These are phyloP conservation scores for Sylvilagus floridanus DNA, from an alignment of 2,797 vertebrate species.

Conservation along the genomic window DNA sequence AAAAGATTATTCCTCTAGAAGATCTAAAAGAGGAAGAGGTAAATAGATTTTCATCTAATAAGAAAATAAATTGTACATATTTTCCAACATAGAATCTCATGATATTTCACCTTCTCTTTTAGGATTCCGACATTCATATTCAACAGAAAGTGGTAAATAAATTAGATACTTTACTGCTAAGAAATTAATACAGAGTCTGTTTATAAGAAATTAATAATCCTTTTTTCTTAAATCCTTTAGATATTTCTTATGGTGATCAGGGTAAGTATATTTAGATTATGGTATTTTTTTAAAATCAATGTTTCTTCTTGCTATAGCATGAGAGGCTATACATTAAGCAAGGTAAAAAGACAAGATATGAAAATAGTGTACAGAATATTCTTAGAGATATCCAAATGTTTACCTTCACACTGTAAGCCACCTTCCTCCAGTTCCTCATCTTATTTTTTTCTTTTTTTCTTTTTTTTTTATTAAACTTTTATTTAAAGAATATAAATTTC, in stretches of 20 bases:
- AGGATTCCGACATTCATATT: slow-evolving; percentile 47
- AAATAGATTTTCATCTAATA: slow-evolving; percentile 13
- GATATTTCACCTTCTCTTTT: slow-evolving; percentile 53
- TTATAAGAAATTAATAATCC: slow-evolving; percentile 61
- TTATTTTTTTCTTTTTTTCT: too few species aligned
- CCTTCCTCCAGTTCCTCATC: not conserved
- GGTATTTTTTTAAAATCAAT: not conserved
- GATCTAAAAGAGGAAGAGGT: slow-evolving; percentile 45
- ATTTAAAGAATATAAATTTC: too few species aligned
- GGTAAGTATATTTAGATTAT: slow-evolving; percentile 36
- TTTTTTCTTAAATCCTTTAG: slow-evolving; percentile 40
- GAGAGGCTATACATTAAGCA: not conserved
- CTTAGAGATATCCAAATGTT: not conserved
- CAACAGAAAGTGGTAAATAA: slow-evolving; percentile 76
- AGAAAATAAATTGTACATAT: not conserved
- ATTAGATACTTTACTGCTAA: not conserved
- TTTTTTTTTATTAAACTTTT: too few species aligned
- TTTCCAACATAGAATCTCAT: slow-evolving; percentile 8
- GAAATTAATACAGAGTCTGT: slow-evolving; percentile 32
- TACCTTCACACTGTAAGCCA: not conserved
- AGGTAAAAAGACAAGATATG: not conserved
- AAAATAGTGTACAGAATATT: not conserved
- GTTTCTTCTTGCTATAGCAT: not conserved
- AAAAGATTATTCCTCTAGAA: slow-evolving; percentile 35
- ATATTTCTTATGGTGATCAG: slow-evolving; percentile 29